Base-by-base conservation (phyloP, 2,888 invertebrate genomes). In the Tipula helvola region DNA sequence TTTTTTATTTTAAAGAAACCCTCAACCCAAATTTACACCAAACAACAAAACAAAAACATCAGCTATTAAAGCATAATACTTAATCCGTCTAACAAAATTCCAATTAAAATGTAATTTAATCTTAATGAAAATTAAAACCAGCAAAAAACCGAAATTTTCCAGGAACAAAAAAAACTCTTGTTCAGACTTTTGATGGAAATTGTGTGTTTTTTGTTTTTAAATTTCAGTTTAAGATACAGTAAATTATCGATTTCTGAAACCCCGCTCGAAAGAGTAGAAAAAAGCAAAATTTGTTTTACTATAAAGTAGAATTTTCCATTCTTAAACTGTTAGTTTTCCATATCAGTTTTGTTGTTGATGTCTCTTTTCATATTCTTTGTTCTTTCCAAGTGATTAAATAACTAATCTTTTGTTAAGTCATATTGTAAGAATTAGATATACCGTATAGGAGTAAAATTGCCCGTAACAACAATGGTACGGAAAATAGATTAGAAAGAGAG, bases 331-430 rank as follows among this genome's bases (percentile, higher is more conserved):
- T 71, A 71, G 71, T 71, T 71, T 71, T 71, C 71, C 71, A 28
- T 71, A 71, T 71, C 71, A 10, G 28, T 71, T 71, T 28, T 18
- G 71, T 28, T 71, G 7, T 71, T 28, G 71, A 28, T 18, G 71
- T 28, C 52, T 28, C 28, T 71, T 57, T 18, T 28, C 18, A 28
- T 71, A 57, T 71, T 71, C 71, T 71, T 71, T 71, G 71, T 71
- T 71, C 28, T 71, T 71, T 71, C 71, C 71, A 28, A 28, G 28
- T 71, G 71, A 71, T 71, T 71, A 71, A 71, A 18, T 71, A 71
- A 71, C 71, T 71, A 71, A 71, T 71, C 71, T 71, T 71, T 71
- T 71, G 71, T 71, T 71, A 71, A 71, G 71, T 71, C 71, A 71
- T 71, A 71, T 71, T 18, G 28, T 71, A 71, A 4, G 71, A 52